These are phyloP conservation scores for Erannis defoliaria DNA, from an alignment of 2,888 invertebrate species.

Conservation along the genomic window DNA sequence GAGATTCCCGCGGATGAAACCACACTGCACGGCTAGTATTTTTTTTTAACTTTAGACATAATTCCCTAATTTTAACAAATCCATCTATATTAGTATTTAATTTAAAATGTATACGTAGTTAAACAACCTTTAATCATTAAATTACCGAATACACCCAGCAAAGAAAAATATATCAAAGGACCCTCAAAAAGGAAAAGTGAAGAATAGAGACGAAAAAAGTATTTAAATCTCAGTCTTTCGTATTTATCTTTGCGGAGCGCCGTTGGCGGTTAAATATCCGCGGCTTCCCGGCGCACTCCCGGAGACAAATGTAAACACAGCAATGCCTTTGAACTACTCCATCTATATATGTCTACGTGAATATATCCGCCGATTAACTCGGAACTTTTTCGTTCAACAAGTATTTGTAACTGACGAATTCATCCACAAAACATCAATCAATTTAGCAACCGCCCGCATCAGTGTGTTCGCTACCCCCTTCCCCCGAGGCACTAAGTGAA, in stretches of 20 bases:
- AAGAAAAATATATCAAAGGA: slow-evolving; percentile 54
- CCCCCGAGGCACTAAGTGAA: slow-evolving; percentile 43
- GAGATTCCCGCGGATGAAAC: no score
- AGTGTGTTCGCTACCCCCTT: slow-evolving; percentile 33
- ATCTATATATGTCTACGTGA: slow-evolving; percentile 51
- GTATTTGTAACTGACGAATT: slow-evolving; percentile 36
- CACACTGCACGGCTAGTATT: no score
- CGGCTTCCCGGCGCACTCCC: slow-evolving; percentile 66
- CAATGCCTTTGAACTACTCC: slow-evolving; percentile 74
- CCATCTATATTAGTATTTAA: slow-evolving; percentile 17
- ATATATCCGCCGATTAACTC: slow-evolving; percentile 34
- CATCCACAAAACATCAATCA: slow-evolving; percentile 42
- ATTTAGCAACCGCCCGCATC: slow-evolving; percentile 41
- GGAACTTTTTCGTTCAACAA: slow-evolving; percentile 41
- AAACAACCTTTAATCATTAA: slow-evolving; percentile 43
- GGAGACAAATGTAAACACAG: slow-evolving; percentile 78
- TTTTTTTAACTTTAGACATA: not conserved
- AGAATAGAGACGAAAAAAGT: slow-evolving; percentile 72
- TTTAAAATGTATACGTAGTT: slow-evolving; percentile 29
- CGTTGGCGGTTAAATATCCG: slow-evolving; percentile 79
- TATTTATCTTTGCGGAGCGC: slow-evolving; percentile 79
- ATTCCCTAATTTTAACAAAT: not conserved
- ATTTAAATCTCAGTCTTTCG: slow-evolving; percentile 77
- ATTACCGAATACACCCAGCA: slow-evolving; percentile 39
- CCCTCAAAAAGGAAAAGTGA: slow-evolving; percentile 55